Percentiles rank a stretch among this genome's conserved stretches.
Conservation (phyloP, 2,888 invertebrate species). For the Sinopyrophorus schimmeli region DNA sequence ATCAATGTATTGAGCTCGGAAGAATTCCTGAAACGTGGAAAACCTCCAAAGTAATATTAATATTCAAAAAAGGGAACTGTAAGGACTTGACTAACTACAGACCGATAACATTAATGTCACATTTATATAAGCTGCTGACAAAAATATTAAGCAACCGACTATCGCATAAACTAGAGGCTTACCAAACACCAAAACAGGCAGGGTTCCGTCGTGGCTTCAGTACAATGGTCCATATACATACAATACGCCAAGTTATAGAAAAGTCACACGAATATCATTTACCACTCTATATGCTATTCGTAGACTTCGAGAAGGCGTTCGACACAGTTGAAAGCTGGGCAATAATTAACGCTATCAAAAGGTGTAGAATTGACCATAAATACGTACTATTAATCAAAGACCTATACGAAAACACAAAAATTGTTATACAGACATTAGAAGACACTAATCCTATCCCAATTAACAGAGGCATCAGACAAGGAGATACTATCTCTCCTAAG, state of each 20-base stretch:
- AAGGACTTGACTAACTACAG: neutral
- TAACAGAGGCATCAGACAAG: neutral
- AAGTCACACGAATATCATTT: neutral
- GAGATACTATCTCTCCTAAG: neutral
- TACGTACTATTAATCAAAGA: neutral
- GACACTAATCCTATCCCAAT: neutral
- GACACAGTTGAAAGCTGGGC: conserved; percentile 6
- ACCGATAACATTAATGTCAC: conserved; percentile 1
- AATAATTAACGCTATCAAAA: conserved; percentile 1
- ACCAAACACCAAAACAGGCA: conserved; percentile 5
- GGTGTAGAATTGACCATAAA: conserved; percentile 3
- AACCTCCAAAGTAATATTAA: conserved; percentile 2
- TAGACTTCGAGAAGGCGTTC: conserved; percentile 1
- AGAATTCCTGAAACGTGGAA: neutral
- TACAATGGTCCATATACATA: conserved; percentile 1
- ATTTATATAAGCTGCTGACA: neutral
- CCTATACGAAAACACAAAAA: conserved; percentile 5
- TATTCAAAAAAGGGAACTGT: neutral
- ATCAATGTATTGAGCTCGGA: neutral
- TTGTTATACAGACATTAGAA: neutral
- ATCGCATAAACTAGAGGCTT: neutral
- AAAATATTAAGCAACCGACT: conserved; percentile 1
- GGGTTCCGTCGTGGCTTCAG: neutral
- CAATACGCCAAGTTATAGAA: conserved; percentile 1
- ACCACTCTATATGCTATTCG: too few relatives aligned